Evolutionary conservation across 2,113 vertebrate species (phyloP).

Genomic region (Chionis minor): DNA sequence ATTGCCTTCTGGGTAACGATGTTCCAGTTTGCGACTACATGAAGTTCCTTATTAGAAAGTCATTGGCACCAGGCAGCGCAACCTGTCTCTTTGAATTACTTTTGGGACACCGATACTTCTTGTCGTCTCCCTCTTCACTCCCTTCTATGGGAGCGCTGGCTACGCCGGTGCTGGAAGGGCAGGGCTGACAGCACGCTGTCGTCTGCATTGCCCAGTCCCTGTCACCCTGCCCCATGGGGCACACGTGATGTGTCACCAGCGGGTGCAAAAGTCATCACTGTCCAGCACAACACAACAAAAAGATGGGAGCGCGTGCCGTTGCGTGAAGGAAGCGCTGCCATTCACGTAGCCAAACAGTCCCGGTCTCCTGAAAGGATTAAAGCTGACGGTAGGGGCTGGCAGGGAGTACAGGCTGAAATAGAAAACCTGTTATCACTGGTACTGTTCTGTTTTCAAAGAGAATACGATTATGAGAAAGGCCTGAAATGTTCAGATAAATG

Average conservation of each 20-base stretch:
- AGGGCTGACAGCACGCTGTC: neutral
- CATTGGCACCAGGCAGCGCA: neutral
- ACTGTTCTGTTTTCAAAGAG: neutral
- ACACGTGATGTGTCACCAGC: neutral
- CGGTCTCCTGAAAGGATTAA: neutral
- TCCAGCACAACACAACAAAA: neutral
- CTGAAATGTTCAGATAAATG: neutral
- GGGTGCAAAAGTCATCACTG: neutral
- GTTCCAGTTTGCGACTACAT: neutral
- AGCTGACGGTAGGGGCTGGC: neutral
- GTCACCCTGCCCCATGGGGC: neutral
- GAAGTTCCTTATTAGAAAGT: neutral
- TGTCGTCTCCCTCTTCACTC: neutral
- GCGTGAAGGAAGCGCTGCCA: neutral
- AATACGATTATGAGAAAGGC: neutral
- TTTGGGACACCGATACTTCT: neutral
- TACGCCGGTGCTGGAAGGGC: neutral
- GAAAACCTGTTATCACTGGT: neutral
- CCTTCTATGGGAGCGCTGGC: neutral
- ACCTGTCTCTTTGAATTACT: neutral
- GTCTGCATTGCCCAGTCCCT: rapidly evolving
- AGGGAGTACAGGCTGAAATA: neutral
- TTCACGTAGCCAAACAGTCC: rapidly evolving
- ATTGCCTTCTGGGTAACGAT: neutral
- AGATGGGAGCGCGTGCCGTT: rapidly evolving